Evolutionary conservation across 2,113 vertebrate species (phyloP).

Genomic region (Anas platyrhynchos): DNA sequence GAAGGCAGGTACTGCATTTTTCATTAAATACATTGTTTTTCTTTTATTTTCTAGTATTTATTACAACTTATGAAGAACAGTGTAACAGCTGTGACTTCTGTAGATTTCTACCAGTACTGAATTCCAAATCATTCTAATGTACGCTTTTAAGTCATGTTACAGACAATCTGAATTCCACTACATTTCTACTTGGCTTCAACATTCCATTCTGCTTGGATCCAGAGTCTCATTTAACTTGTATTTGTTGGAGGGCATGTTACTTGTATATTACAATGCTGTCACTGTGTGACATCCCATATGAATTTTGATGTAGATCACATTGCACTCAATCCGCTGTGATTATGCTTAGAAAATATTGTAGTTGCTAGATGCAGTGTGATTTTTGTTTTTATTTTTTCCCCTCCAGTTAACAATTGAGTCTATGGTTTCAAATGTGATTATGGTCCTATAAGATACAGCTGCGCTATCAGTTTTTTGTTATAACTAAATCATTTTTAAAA

Average conservation of each 20-base stretch:
- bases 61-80: constrained; percentile 57
- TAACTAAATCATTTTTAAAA: constrained; percentile 74
- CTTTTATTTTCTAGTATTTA: constrained; percentile 69
- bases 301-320: constrained; percentile 80
- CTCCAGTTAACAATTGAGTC: constrained; percentile 66
- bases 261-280: constrained; percentile 86
- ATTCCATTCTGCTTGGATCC: constrained; percentile 74
- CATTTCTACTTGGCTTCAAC: constrained; percentile 79
- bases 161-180: constrained; percentile 81
- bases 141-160: constrained; percentile 58
- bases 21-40: constrained; percentile 45
- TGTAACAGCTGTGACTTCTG: constrained; percentile 65
- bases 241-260: constrained; percentile 78
- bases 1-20: constrained; percentile 67
- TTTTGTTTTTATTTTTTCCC: background rate
- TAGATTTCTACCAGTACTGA: constrained; percentile 66
- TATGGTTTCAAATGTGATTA: constrained; percentile 78
- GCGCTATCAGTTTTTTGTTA: constrained; percentile 76
- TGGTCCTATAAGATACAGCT: constrained; percentile 78
- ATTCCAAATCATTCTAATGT: constrained; percentile 53
- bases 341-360: constrained; percentile 79
- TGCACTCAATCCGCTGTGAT: constrained; percentile 79
- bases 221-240: constrained; percentile 68
- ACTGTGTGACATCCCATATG: constrained; percentile 90
- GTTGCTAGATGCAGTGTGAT: constrained; percentile 78